phyloP scores from a whole-genome alignment of 2,797 vertebrate genomes.

The Sebastes nivosus region DNA sequence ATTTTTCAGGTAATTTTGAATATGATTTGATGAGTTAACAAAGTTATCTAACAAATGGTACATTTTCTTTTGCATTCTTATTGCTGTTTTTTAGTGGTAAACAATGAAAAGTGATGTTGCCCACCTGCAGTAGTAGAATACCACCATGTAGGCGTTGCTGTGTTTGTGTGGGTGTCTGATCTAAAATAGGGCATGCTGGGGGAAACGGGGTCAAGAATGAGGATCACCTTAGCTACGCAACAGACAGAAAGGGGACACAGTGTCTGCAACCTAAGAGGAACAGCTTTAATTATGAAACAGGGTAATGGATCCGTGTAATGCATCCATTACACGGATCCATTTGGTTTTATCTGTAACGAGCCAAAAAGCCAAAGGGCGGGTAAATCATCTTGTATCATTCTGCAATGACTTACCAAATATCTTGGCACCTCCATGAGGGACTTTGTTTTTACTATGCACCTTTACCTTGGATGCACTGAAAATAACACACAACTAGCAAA shows the following conservation, averaged over 20 bases:
- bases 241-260: slow-evolving; percentile 46
- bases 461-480: background rate
- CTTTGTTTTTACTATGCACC: background rate
- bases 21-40: background rate
- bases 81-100: background rate
- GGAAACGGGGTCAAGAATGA: slow-evolving; percentile 57
- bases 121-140: background rate
- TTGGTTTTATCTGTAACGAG: background rate
- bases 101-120: background rate
- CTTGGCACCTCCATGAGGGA: background rate
- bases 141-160: background rate
- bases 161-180: slow-evolving; percentile 22
- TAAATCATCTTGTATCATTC: background rate
- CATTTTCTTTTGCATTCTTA: background rate
- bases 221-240: background rate
- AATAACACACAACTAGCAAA: slow-evolving; percentile 14
- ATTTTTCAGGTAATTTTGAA: background rate
- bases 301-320: slow-evolving; percentile 48
- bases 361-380: background rate
- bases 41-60: background rate
- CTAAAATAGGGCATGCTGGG: slow-evolving; percentile 25
- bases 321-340: background rate
- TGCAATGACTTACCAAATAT: background rate
- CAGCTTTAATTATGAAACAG: slow-evolving; percentile 74
- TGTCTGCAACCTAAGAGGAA: slow-evolving; percentile 62